phyloP scores from a whole-genome alignment of 2,888 invertebrate species.

The Pelosia muscerda region DNA sequence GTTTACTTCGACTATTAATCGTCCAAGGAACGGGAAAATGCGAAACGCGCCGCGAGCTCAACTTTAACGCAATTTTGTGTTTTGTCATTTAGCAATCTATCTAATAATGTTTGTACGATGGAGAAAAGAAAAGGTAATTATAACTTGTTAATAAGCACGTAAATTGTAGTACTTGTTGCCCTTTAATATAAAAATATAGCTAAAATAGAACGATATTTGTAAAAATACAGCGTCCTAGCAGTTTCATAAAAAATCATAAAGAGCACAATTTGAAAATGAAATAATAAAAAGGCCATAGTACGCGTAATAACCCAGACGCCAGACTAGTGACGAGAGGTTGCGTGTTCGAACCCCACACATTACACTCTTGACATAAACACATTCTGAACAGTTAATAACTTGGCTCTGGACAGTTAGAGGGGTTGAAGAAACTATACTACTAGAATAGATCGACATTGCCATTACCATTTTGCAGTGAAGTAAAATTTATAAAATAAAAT shows the following conservation, averaged over 20 bases:
- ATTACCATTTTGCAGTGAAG: too few relatives aligned
- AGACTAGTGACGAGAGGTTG: background rate
- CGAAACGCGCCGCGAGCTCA: conserved; percentile 20
- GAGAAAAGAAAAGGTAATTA: conserved; percentile 45
- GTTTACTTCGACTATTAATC: conserved; percentile 44
- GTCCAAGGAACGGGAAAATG: conserved; percentile 37
- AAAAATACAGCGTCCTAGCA: too few relatives aligned
- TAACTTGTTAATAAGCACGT: conserved; percentile 43
- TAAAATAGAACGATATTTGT: too few relatives aligned
- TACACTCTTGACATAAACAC: background rate
- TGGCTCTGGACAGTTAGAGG: too few relatives aligned
- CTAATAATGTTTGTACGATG: conserved; percentile 30
- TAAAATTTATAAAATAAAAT: too few relatives aligned
- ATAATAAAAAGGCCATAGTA: background rate
- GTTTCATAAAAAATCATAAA: too few relatives aligned
- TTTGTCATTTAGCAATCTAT: conserved; percentile 25
- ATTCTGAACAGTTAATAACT: background rate
- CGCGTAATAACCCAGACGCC: background rate
- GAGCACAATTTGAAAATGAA: background rate
- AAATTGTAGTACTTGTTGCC: conserved; percentile 31
- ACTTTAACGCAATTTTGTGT: conserved; percentile 33
- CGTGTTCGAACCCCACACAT: background rate
- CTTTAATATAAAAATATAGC: background rate
- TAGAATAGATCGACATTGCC: background rate
- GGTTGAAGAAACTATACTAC: background rate